Evolutionary conservation across 1,140 invertebrate genomes (phyloP), one percentile per base, ranked within the genome.

Genomic region (Lepidostoma basale): DNA sequence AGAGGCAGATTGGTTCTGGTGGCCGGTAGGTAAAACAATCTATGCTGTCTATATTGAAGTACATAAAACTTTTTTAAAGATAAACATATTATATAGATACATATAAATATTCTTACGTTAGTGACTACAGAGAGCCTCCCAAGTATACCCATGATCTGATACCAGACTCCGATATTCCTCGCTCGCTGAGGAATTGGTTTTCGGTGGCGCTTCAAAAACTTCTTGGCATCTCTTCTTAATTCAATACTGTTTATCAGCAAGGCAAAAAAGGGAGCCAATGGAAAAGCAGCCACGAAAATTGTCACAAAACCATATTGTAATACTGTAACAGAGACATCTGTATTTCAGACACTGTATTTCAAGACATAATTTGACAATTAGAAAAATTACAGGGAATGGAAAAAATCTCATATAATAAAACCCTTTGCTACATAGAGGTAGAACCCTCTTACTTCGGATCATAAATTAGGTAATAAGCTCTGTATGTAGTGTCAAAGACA

Each of bases 91-190:
- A 36, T 36, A 8, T 42, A 86, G n/a, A 36, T 8, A 36, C n/a
- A n/a, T n/a, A 18, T 18, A 6, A 10, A 16, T 44, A 44, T 22
- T 23, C 88, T 89, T 81, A 96, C 95, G 84, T 98, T 98, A 39
- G 93, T 95, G 14, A 97, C 89, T 6, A 98, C 91, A 47, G 95
- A 92, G 30, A 98, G 79, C 77, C 95, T 92, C 66, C 93, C 92
- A 68, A 97, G 87, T 18, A 90, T 89, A 78, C 96, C 93, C 28
- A 97, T 81, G 66, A 97, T 97, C 47, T 89, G 83, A 77, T 92
- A 94, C 95, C 95, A 98, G 47, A 98, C 90, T 26, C 94, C 94
- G 76, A 96, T 96, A 77, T 94, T 90, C 70, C 87, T 84, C 10
- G 93, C 92, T 68, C 94, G 83, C 74, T 92, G 88, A 16, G 92